Percentiles rank a stretch among this genome's conserved stretches.
Evolutionary conservation across 2,888 invertebrate genomes (phyloP).

Genomic region (Drosophila robusta): DNA sequence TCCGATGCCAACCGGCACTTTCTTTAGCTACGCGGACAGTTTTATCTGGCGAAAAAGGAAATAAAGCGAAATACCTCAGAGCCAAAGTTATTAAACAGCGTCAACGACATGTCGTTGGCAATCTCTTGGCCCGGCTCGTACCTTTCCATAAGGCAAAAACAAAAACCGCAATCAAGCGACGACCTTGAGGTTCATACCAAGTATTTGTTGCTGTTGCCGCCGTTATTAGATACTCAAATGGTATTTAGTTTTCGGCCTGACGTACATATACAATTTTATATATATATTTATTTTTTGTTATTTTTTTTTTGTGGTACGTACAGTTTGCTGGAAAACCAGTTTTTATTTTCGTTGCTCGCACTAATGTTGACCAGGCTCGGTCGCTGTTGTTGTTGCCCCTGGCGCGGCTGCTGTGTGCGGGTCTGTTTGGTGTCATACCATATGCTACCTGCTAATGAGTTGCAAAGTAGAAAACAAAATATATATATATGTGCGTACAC

Average conservation of each 20-base stretch:
- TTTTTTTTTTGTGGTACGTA: conserved; percentile 7
- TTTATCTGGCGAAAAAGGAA: conserved; percentile 76
- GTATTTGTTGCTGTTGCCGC: conserved; percentile 36
- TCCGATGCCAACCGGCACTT: conserved; percentile 37
- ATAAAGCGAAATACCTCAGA: conserved; percentile 68
- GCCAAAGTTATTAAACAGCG: conserved; percentile 66
- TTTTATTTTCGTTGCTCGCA: conserved; percentile 37
- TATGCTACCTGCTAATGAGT: conserved; percentile 81
- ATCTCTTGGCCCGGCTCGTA: conserved; percentile 47
- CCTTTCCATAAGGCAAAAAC: conserved; percentile 41
- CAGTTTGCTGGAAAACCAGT: conserved; percentile 47
- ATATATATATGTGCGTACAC: conserved; percentile 7
- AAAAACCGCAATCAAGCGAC: conserved; percentile 77
- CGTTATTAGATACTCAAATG: conserved; percentile 70
- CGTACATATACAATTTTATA: conserved; percentile 33
- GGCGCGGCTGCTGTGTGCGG: conserved; percentile 41
- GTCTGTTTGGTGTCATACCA: conserved; percentile 70
- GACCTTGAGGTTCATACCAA: conserved; percentile 71
- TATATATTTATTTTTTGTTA: conserved; percentile 1
- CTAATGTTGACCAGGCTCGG: conserved; percentile 48
- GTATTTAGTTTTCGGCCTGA: conserved; percentile 67
- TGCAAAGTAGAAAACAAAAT: conserved; percentile 67
- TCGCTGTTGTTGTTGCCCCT: conserved; percentile 17
- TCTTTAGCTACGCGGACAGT: conserved; percentile 36
- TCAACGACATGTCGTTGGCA: conserved; percentile 57